Base-by-base conservation (phyloP, 2,888 invertebrate species). In the Girardia tigrina region DNA sequence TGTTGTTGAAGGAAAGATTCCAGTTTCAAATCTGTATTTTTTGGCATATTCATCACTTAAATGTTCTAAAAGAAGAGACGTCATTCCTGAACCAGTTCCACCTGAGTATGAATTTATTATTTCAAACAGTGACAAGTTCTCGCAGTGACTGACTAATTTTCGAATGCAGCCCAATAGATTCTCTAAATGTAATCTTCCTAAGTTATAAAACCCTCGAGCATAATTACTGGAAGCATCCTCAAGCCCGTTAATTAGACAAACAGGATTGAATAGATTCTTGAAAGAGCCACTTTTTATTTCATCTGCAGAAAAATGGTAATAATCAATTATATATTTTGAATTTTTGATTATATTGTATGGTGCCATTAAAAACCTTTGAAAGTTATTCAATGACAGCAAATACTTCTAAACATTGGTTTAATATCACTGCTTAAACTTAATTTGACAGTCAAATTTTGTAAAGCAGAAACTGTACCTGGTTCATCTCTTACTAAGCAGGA, bases 211-310 rank as follows among this genome's bases (percentile, higher is more conserved):
- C 88, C 90, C 84, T 88, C 90, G 83, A 0, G 90, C 90, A 81
- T 89, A 91, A 83, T 91, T 91, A 81, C 90, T 91, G 0, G 91
- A 90, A 0, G 90, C 90, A 84, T 92, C 91, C 83, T 91, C 91
- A 84, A 90, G 90, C 12, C 90, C 80, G 78, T 82, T 84, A 75
- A 84, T 80, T 72, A 82, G 78, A 75, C 82, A 81, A 70, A 82
- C 81, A 8, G 82, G 83, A 77, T 83, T 82, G 77, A 82, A 82
- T 27, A 82, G 79, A 75, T 81, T 80, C 26, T 81, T 77, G 76
- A 82, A 81, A 0, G 80, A 77, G 14, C 81, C 81, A 16, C 80
- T 81, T 12, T 81, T 76, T 26, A 81, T 79, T 77, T 82, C 81
- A 77, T 82, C 82, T 81, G 70, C n/a, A n/a, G n/a, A n/a, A n/a